A percentile compares a stretch with the other conserved stretches of the same genome.
Evolutionary conservation across 2,797 vertebrate species (phyloP).

Genomic region (Rhinogobio ventralis): DNA sequence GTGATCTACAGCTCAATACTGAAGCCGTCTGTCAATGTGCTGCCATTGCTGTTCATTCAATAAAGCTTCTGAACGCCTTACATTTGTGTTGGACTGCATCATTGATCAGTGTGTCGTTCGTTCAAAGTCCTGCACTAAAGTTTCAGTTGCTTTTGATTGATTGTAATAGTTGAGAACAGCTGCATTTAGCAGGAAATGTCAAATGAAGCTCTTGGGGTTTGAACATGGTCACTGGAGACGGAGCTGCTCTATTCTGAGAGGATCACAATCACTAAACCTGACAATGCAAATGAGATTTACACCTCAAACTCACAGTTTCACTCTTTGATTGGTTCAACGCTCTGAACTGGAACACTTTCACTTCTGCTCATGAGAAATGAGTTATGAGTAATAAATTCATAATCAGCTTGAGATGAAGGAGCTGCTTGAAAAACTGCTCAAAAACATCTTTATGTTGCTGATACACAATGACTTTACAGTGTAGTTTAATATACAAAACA

Average conservation of each 20-base stretch:
- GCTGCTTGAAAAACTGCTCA: too few species aligned
- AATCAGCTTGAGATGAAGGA: too few species aligned
- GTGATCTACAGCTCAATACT: conserved; percentile 11
- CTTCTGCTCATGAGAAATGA: background rate
- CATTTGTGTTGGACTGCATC: background rate
- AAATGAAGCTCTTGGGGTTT: background rate
- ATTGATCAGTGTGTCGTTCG: conserved; percentile 4
- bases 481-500: too few species aligned
- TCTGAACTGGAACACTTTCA: background rate
- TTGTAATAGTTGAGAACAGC: conserved; percentile 14
- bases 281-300: background rate
- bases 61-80: conserved; percentile 3
- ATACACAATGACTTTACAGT: too few species aligned
- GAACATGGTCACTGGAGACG: background rate
- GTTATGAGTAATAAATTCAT: too few species aligned
- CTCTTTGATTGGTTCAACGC: background rate
- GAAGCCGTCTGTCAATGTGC: background rate
- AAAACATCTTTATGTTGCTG: too few species aligned
- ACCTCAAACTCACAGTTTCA: background rate
- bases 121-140: background rate
- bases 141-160: background rate
- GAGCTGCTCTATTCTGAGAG: background rate
- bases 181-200: background rate
- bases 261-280: background rate
- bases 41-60: background rate